Evolutionary conservation across 2,888 invertebrate species (phyloP), one percentile per base, ranked within the genome.

Genomic region (Hirtodrosophila trivittata): DNA sequence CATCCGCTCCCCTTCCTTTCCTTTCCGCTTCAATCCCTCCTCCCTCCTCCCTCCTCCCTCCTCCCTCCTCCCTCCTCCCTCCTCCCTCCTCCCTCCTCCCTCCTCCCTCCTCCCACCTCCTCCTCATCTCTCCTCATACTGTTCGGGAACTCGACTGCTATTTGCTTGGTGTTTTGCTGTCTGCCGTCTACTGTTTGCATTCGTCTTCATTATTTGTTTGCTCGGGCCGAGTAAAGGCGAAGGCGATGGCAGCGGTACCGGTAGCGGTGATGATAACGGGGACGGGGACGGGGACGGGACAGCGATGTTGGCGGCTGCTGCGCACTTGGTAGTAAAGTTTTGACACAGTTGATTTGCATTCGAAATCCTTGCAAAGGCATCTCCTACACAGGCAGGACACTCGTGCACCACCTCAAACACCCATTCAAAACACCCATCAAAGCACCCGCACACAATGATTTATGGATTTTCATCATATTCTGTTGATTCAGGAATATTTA

Each of bases 401-500:
- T 9, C 30, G 9, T 9, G 5, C 18, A 28, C 12, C 33, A 12
- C 25, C 25, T 10, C 35, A 1, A n/a, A 9, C 37, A 47, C 37
- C n/a, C 6, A 30, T 32, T 1, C 26, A n/a, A 41, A 39, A 47
- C 42, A 33, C 42, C n/a, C 41, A 16, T 10, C 30, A 16, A 35
- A 13, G 10, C 18, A 25, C 47, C 16, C 63, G 52, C 64, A 76
- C 64, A 76, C 77, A 77, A 87, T 89, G 88, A 88, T 88, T 88
- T 87, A 88, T 88, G 87, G 87, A 81, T 87, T 84, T 86, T 87
- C 77, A 88, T 88, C 87, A 87, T 88, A 80, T 88, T 88, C 87
- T 85, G 87, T 89, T 87, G 87, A 87, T 83, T 88, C 87, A 81
- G 81, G 87, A 84, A 87, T 87, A 89, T 89, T 88, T 88, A 84